Evolutionary conservation across 2,113 vertebrate species (phyloP).

Genomic region (Malaclemys terrapin): DNA sequence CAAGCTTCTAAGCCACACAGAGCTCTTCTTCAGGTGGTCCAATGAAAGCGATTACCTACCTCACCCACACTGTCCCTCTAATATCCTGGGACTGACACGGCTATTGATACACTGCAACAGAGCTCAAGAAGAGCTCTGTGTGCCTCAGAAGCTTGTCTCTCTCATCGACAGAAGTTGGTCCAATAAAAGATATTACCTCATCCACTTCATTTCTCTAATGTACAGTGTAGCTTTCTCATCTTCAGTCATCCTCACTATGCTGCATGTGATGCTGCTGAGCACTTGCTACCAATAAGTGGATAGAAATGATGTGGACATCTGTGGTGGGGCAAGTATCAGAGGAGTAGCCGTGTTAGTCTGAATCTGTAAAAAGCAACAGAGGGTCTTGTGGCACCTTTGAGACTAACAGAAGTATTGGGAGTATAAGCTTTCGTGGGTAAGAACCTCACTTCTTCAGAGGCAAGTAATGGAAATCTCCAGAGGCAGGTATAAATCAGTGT

Average conservation of each 20-base stretch:
- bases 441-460: no score
- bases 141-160: background rate
- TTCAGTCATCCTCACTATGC: background rate
- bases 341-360: no score
- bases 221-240: background rate
- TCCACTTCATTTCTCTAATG: background rate
- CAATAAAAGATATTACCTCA: background rate
- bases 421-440: no score
- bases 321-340: background rate
- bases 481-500: no score
- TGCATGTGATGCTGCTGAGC: background rate
- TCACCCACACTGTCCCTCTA: background rate
- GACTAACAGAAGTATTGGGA: no score
- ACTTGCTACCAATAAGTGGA: background rate
- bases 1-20: background rate
- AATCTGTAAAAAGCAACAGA: no score
- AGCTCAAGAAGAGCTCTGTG: background rate
- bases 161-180: background rate
- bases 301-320: background rate
- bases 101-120: background rate
- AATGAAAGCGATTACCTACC: background rate
- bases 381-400: no score
- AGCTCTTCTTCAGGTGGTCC: background rate
- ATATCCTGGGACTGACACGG: background rate
- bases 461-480: no score